A percentile compares a stretch with the other conserved stretches of the same genome.
Conservation (phyloP, 2,113 vertebrate genomes). For the Nannospalax galili region DNA sequence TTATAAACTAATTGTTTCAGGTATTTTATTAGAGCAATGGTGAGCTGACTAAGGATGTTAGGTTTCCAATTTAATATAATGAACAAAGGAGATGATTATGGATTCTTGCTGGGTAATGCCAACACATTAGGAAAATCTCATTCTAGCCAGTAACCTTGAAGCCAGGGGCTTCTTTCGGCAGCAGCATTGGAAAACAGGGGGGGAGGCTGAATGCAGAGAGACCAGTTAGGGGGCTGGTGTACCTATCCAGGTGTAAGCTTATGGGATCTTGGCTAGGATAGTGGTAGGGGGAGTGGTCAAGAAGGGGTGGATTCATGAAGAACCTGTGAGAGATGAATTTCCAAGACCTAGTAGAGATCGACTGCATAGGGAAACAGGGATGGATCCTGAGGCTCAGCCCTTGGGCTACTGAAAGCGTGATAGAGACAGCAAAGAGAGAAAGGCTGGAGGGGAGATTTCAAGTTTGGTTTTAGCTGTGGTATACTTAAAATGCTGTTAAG, state of each 20-base stretch:
- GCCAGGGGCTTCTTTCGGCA: slow-evolving; percentile 45
- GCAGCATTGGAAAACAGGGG: slow-evolving; percentile 52
- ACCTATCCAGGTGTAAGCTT: slow-evolving; percentile 8
- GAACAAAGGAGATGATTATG: not conserved
- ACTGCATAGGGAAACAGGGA: not conserved
- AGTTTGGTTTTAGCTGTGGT: slow-evolving; percentile 19
- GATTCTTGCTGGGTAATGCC: slow-evolving; percentile 23
- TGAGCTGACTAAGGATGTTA: slow-evolving; percentile 31
- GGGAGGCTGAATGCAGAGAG: not conserved
- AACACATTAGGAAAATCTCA: slow-evolving; percentile 37
- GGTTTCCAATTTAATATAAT: slow-evolving; percentile 34
- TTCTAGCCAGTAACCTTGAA: slow-evolving; percentile 28
- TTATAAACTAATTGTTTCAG: slow-evolving; percentile 11
- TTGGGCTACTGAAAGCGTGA: slow-evolving; percentile 11
- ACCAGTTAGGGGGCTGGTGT: slow-evolving; percentile 26
- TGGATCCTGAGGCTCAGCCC: slow-evolving; percentile 28
- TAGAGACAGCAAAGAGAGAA: not conserved
- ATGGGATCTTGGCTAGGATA: not conserved
- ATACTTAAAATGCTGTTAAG: slow-evolving; percentile 56
- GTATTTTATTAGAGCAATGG: slow-evolving; percentile 1
- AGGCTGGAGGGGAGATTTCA: not conserved
- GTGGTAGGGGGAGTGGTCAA: not conserved
- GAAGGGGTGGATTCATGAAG: slow-evolving; percentile 32
- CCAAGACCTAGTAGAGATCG: not conserved
- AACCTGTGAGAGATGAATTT: slow-evolving; percentile 16